These are phyloP conservation scores for Hesperophylax magnus DNA, from an alignment of 1,140 invertebrate species.

Conservation along the genomic window DNA sequence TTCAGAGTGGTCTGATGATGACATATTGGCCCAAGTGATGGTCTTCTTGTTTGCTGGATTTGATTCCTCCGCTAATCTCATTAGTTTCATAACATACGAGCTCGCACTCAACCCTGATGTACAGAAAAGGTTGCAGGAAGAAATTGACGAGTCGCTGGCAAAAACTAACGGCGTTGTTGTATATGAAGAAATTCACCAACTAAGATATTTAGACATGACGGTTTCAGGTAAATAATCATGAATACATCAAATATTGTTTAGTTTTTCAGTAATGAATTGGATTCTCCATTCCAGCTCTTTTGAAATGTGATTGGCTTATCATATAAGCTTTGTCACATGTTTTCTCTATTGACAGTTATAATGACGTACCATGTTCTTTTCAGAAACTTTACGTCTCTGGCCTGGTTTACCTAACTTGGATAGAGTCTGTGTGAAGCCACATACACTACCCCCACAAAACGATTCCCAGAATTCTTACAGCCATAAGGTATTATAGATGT, in stretches of 20 bases:
- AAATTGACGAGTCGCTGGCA: slow-evolving; percentile 63
- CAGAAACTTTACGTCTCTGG: slow-evolving; percentile 71
- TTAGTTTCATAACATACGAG: slow-evolving; percentile 63
- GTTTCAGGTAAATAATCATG: slow-evolving; percentile 58
- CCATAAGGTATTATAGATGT: neutral
- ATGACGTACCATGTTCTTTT: slow-evolving; percentile 27
- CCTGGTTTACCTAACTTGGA: slow-evolving; percentile 63
- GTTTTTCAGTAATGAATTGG: no score
- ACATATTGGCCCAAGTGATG: slow-evolving; percentile 64
- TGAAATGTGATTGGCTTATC: no score
- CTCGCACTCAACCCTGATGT: slow-evolving; percentile 68
- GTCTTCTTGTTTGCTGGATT: slow-evolving; percentile 72
- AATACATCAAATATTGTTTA: no score
- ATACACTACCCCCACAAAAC: slow-evolving; percentile 49
- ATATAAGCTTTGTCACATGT: no score
- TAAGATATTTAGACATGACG: slow-evolving; percentile 65
- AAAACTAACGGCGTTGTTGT: slow-evolving; percentile 58
- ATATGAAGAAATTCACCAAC: slow-evolving; percentile 60
- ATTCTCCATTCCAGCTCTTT: no score
- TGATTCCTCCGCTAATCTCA: slow-evolving; percentile 68
- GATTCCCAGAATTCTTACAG: neutral
- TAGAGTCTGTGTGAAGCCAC: slow-evolving; percentile 62
- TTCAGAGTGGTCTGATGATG: slow-evolving; percentile 64
- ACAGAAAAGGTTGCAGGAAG: slow-evolving; percentile 66
- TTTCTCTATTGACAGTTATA: no score